Base-by-base conservation (phyloP, 2,797 vertebrate genomes). In the Phoxinus dragarum region DNA sequence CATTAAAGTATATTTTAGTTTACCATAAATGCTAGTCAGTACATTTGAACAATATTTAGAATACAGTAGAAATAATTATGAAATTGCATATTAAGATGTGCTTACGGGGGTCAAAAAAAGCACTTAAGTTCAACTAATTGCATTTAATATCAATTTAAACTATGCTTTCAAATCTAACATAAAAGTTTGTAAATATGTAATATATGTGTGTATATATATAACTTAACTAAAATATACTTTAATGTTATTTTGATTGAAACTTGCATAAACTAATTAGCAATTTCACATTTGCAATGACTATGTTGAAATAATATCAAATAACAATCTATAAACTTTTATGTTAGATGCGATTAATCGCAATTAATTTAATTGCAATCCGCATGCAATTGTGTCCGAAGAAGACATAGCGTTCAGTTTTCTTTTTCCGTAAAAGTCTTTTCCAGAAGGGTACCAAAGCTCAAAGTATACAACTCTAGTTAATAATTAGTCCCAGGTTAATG, bases 401-500 rank as follows among this genome's bases (percentile, higher is more conserved):
- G 3, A 59, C 54, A 59, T n/a, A 1, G 0, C 12, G 16, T 31
- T 64, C 2, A 31, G 59, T 6, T 14, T 31, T 64, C 1, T 31
- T 34, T 31, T 34, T 1, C 14, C 2, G 6, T 64, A 14, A 27
- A 27, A 61, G 44, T 61, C 3, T 21, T 52, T 2, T 49, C 49
- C 16, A 75, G 0, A 6, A 23, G 31, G 1, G 21, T 56, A 38
- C 4, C 12, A 38, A 38, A 68, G 56, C 34, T 38, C 73, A 66
- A 76, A 31, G 74, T 78, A 8, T 44, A 54, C 6, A 40, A 3
- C 40, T 6, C 31, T 23, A 42, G 73, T 77, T 68, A 75, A 84
- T 68, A 12, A 76, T 67, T 76, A 42, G 4, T 44, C n/a, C 10
- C 74, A 47, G 64, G 38, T 84, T 69, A 84, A 78, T 44, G 12